Evolutionary conservation across 2,113 vertebrate genomes (phyloP), one percentile per base, ranked within the genome.

Genomic region (Aleadryas rufinucha): DNA sequence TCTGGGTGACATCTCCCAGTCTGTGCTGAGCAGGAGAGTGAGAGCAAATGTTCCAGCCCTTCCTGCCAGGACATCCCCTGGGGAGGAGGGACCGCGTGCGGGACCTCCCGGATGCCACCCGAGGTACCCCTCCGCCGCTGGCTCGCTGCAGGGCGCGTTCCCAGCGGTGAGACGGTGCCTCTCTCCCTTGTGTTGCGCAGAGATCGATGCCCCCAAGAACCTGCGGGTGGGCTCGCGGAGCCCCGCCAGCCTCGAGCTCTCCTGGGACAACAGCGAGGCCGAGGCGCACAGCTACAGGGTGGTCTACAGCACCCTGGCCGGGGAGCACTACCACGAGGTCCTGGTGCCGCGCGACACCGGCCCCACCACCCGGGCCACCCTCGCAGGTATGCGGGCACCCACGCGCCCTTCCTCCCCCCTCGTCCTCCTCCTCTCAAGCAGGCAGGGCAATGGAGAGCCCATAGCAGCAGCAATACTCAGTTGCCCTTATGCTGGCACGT

Each of bases 231-330:
- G 99, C 53, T 98, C 98, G 7, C 98, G 98, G 88, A 98, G 96
- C 1, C 99, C 99, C 12, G 98, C 98, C 92, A 98, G 98, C 69
- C 98, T 99, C 30, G 99, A 99, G 87, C 97, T 99, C 1, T 97
- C 99, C 37, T 99, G 99, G 99, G 99, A 99, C 96, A 99, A 99
- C 97, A 99, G 99, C 7, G 99, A 99, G 91, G 99, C 99, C 0
- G 98, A 99, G 89, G 99, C 98, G 2, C 98, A 99, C 53, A 97
- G 97, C 63, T 99, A 99, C 97, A 98, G 98, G 89, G 98, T 99
- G 56, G 99, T 99, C 31, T 99, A 99, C 97, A 99, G 99, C 98
- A 99, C 99, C 27, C 97, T 99, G 91, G 99, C 99, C 0, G 99
- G 99, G 31, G 99, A 99, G 95, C 99, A 99, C 91, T 99, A 99